Evolutionary conservation across 1,140 invertebrate genomes (phyloP).

Genomic region (Potamilus streckersoni): DNA sequence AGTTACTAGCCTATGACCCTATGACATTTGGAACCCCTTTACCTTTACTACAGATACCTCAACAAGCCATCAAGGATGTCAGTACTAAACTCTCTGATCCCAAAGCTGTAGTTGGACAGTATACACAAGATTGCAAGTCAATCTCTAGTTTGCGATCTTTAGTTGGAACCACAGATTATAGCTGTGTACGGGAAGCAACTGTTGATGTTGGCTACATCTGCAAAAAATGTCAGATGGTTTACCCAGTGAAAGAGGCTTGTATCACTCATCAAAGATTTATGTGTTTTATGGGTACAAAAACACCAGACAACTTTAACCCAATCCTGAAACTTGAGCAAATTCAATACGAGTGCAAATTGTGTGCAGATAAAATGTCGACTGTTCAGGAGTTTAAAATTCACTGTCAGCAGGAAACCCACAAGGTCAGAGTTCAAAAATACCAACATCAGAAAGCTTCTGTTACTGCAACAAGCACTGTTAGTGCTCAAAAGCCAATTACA

Average conservation of each 20-base stretch:
- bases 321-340: conserved; percentile 69
- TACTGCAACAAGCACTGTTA: conserved; percentile 1
- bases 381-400: conserved; percentile 76
- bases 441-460: conserved; percentile 18
- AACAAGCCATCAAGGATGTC: conserved; percentile 69
- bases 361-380: conserved; percentile 72
- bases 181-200: conserved; percentile 73
- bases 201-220: conserved; percentile 86
- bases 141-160: conserved; percentile 62
- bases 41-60: conserved; percentile 70
- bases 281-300: conserved; percentile 75
- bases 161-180: conserved; percentile 56
- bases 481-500: background rate
- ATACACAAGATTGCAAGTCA: conserved; percentile 69
- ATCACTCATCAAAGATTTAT: conserved; percentile 78
- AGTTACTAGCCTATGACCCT: conserved; percentile 65
- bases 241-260: conserved; percentile 79
- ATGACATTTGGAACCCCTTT: conserved; percentile 69
- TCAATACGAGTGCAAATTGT: conserved; percentile 79
- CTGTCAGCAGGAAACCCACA: conserved; percentile 72
- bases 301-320: conserved; percentile 55
- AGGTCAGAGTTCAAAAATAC: conserved; percentile 41
- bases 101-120: conserved; percentile 66
- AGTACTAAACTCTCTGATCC: conserved; percentile 67
- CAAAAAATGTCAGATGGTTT: conserved; percentile 86